A percentile compares a stretch with the other conserved stretches of the same genome.
These are phyloP conservation scores for Steatornis caripensis DNA, from an alignment of 2,113 vertebrate species.

Conservation along the genomic window DNA sequence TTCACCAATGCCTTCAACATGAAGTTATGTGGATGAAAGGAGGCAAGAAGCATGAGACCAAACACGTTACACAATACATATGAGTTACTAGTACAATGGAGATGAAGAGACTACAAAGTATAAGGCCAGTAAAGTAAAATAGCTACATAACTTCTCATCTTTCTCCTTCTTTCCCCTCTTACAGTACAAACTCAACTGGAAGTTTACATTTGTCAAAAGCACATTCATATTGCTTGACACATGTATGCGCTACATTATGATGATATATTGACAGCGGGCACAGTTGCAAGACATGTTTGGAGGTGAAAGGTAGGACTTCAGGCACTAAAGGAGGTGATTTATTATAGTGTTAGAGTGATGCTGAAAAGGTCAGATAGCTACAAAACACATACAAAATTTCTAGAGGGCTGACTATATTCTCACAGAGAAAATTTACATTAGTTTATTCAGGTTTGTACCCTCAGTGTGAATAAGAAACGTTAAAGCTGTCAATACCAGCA, in stretches of 20 bases:
- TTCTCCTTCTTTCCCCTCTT: neutral
- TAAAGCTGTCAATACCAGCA: neutral
- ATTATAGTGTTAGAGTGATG: neutral
- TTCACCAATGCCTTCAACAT: neutral
- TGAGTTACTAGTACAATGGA: neutral
- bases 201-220: neutral
- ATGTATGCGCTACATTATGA: neutral
- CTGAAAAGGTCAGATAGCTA: conserved; percentile 43
- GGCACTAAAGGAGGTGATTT: conserved; percentile 15
- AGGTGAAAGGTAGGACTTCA: conserved; percentile 5
- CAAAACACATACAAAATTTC: neutral
- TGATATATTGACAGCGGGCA: neutral
- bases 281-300: neutral
- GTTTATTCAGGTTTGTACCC: neutral
- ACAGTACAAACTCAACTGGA: neutral
- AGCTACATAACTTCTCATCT: neutral
- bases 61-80: neutral
- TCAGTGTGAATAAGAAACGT: neutral
- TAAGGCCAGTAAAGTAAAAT: neutral
- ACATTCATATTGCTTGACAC: neutral
- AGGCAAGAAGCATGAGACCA: neutral
- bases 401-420: neutral
- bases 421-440: neutral
- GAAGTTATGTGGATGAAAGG: neutral
- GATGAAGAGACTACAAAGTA: neutral